A percentile compares a stretch with the other conserved stretches of the same genome.
phyloP scores from a whole-genome alignment of 2,113 vertebrate genomes.

The Turnix velox region DNA sequence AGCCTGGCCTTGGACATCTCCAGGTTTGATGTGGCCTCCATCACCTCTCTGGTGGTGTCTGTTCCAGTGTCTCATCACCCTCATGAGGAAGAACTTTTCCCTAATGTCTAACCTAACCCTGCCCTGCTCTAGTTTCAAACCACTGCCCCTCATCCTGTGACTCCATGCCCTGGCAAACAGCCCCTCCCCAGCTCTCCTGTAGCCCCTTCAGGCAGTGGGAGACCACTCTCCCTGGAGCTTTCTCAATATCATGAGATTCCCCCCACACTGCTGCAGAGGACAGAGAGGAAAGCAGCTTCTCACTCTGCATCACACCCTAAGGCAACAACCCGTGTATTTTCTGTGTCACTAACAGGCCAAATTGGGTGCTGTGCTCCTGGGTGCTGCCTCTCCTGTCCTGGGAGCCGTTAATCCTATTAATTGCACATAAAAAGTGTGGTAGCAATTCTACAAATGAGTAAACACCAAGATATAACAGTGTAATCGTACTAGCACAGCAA shows the following conservation, averaged over 20 bases:
- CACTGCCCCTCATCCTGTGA: too few species aligned
- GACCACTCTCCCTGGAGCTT: too few species aligned
- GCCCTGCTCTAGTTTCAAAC: too few species aligned
- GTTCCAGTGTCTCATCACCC: too few species aligned
- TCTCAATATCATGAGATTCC: neutral
- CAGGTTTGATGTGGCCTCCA: too few species aligned
- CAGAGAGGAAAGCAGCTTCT: neutral
- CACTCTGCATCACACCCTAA: neutral
- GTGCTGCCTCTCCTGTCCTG: constrained; percentile 33
- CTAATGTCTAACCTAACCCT: too few species aligned
- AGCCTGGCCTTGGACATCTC: too few species aligned
- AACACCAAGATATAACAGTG: constrained; percentile 77
- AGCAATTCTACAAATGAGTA: constrained; percentile 83
- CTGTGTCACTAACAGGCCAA: neutral
- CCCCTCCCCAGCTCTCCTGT: too few species aligned
- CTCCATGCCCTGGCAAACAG: too few species aligned
- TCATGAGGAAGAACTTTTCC: too few species aligned
- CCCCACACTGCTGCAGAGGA: neutral
- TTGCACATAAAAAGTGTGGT: constrained; percentile 73
- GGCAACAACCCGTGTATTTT: neutral
- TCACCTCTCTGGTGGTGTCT: too few species aligned
- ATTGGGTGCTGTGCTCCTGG: constrained; percentile 2
- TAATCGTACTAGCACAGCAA: constrained; percentile 75
- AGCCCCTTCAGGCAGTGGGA: too few species aligned
- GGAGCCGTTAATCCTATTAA: constrained; percentile 78